These are phyloP conservation scores for Entomobrya proxima DNA, from an alignment of 2,888 invertebrate species.

Conservation along the genomic window DNA sequence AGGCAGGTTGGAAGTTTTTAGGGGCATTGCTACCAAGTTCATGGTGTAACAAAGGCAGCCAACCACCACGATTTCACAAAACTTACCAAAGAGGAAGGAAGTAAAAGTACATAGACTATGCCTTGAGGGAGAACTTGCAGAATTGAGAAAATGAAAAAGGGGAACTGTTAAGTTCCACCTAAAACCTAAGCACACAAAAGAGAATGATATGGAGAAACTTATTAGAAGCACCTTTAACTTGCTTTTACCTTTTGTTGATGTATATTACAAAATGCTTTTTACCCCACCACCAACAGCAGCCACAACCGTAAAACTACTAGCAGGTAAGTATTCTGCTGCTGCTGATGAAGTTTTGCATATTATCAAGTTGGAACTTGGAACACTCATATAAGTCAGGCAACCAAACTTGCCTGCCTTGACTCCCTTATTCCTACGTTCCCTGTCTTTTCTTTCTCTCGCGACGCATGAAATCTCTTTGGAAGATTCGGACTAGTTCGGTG, in stretches of 20 bases:
- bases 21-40: neutral
- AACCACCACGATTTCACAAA: neutral
- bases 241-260: conserved; percentile 33
- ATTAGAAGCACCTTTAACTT: neutral
- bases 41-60: neutral
- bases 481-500: conserved; percentile 62
- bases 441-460: conserved; percentile 53
- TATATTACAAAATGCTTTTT: conserved; percentile 4
- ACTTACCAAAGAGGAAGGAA: neutral
- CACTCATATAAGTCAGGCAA: conserved; percentile 6
- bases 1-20: neutral
- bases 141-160: conserved; percentile 21
- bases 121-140: conserved; percentile 24
- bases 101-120: neutral
- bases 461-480: conserved; percentile 67
- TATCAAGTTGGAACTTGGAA: neutral
- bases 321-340: neutral
- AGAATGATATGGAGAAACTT: conserved; percentile 9
- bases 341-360: neutral
- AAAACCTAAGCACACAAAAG: conserved; percentile 18
- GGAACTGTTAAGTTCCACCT: conserved; percentile 27
- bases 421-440: conserved; percentile 23
- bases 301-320: neutral
- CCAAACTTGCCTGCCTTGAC: neutral
- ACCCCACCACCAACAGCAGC: neutral